phyloP scores from a whole-genome alignment of 2,113 vertebrate genomes.

The Crypturellus undulatus region DNA sequence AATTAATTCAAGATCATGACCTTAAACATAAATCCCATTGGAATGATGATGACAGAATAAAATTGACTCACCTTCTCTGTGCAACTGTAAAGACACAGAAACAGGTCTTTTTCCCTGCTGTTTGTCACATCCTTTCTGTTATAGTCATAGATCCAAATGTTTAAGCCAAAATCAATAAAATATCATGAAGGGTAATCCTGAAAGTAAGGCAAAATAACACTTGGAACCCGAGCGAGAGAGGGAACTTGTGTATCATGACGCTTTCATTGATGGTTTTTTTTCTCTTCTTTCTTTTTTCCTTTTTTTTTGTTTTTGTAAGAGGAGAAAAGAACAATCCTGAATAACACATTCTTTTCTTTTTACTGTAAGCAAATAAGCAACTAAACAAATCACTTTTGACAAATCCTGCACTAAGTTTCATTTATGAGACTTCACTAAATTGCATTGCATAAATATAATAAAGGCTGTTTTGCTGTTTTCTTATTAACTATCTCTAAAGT shows the following conservation, averaged over 20 bases:
- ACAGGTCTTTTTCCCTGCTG: not conserved
- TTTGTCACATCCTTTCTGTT: not conserved
- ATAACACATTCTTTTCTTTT: not conserved
- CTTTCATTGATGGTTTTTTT: not conserved
- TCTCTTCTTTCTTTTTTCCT: not conserved
- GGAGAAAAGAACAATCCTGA: not conserved
- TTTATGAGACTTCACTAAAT: not conserved
- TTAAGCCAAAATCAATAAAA: not conserved
- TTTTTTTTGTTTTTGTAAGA: not conserved
- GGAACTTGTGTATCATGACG: not conserved
- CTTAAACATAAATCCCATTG: not conserved
- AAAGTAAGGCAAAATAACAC: not conserved
- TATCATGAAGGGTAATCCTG: not conserved
- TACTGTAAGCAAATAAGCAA: not conserved
- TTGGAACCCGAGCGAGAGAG: not conserved
- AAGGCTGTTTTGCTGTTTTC: not conserved
- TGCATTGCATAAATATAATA: not conserved
- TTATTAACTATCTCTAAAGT: not conserved
- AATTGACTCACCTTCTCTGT: not conserved
- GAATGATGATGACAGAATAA: not conserved
- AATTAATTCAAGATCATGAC: not conserved
- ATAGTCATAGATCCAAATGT: not conserved
- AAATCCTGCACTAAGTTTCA: not conserved
- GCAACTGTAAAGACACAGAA: not conserved
- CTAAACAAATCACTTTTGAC: not conserved